Percentiles rank a stretch among this genome's conserved stretches.
These are phyloP conservation scores for Scaptomyza reducta DNA, from an alignment of 2,888 invertebrate genomes.

Conservation along the genomic window DNA sequence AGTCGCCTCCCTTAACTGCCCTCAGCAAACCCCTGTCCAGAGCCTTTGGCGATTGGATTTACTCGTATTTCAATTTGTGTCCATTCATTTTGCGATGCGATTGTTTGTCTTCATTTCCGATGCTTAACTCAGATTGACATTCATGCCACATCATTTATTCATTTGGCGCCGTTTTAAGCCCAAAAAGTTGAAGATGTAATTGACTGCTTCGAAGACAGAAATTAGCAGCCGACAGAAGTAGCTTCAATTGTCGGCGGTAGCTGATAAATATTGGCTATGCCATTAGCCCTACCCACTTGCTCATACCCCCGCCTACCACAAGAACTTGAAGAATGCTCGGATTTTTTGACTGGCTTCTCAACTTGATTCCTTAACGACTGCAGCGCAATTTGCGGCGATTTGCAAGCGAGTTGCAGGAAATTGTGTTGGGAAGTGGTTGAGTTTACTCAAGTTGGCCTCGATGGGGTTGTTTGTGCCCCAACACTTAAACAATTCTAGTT, in stretches of 20 bases:
- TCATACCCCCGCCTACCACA: neutral
- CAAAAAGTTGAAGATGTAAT: slow-evolving; percentile 56
- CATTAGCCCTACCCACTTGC: slow-evolving; percentile 27
- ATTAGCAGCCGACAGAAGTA: slow-evolving; percentile 60
- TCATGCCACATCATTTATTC: slow-evolving; percentile 79
- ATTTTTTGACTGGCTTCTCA: slow-evolving; percentile 40
- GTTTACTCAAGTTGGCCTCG: slow-evolving; percentile 29
- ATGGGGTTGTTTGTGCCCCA: slow-evolving; percentile 57
- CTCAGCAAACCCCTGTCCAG: neutral
- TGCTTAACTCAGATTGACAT: slow-evolving; percentile 77
- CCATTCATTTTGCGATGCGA: slow-evolving; percentile 51
- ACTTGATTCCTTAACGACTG: slow-evolving; percentile 31
- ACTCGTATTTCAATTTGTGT: slow-evolving; percentile 45
- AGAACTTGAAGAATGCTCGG: slow-evolving; percentile 16
- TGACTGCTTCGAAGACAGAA: slow-evolving; percentile 49
- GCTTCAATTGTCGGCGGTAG: slow-evolving; percentile 50
- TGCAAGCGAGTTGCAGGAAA: slow-evolving; percentile 28
- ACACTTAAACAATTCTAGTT: slow-evolving; percentile 16
- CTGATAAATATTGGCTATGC: slow-evolving; percentile 59
- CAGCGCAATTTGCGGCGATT: slow-evolving; percentile 46
- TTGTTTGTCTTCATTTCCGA: slow-evolving; percentile 78
- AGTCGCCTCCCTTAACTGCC: neutral
- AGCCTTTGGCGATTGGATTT: slow-evolving; percentile 26
- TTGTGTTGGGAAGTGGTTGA: slow-evolving; percentile 4
- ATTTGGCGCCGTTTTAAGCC: slow-evolving; percentile 64